A percentile compares a stretch with the other conserved stretches of the same genome.
Conservation (phyloP, 2,888 invertebrate species). For the Athalia rosae region DNA sequence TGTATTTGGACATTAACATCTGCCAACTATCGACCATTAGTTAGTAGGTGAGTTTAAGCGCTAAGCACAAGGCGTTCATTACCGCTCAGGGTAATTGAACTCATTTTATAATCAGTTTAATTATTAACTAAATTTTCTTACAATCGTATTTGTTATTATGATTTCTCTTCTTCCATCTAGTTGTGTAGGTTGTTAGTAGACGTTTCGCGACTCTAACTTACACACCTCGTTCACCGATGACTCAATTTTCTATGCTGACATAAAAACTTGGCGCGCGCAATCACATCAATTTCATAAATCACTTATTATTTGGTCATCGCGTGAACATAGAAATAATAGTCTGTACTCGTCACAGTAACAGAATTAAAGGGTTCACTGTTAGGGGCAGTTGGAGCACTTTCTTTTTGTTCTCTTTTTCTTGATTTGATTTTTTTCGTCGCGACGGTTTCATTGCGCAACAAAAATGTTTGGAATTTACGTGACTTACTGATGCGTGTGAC, state of each 20-base stretch:
- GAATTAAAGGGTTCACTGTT: too few species aligned
- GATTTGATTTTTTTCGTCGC: slow-evolving; percentile 2
- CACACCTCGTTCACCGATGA: too few species aligned
- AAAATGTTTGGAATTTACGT: background rate
- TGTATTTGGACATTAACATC: background rate
- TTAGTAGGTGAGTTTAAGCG: background rate
- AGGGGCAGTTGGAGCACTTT: too few species aligned
- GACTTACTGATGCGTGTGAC: slow-evolving; percentile 64
- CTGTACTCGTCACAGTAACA: too few species aligned
- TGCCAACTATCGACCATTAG: background rate
- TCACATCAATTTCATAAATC: too few species aligned
- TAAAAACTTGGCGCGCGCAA: too few species aligned
- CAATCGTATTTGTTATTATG: background rate
- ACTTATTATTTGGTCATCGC: too few species aligned
- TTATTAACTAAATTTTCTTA: slow-evolving; percentile 33
- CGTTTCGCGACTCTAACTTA: too few species aligned
- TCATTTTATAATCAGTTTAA: slow-evolving; percentile 34
- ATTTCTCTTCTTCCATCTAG: background rate
- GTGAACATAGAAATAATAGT: too few species aligned
- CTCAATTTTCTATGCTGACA: too few species aligned
- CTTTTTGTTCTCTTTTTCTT: too few species aligned
- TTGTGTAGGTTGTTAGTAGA: background rate
- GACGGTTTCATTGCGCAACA: background rate
- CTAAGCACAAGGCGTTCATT: background rate
- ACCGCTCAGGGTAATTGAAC: background rate